Conservation (phyloP, 2,888 invertebrate species). For the Hofmannophila pseudospretella region DNA sequence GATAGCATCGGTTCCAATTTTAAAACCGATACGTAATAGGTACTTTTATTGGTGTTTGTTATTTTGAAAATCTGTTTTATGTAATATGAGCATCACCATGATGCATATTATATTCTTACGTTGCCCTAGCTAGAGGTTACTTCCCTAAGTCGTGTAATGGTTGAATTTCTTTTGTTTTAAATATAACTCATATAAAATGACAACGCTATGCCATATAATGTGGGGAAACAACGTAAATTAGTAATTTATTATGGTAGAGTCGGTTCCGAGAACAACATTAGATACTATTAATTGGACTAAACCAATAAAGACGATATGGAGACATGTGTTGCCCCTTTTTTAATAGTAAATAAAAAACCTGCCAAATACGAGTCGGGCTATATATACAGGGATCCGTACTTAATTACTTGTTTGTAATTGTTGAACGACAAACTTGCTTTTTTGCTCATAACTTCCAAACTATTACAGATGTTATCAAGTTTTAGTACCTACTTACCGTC, state of each 20-base stretch:
- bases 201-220: constrained; percentile 17
- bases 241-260: constrained; percentile 50
- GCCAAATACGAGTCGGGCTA: no score
- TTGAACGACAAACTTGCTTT: no score
- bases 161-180: background rate
- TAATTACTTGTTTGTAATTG: no score
- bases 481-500: no score
- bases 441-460: no score
- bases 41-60: constrained; percentile 3
- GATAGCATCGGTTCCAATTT: constrained; percentile 39
- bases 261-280: constrained; percentile 59
- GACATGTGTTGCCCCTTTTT: constrained; percentile 62
- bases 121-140: no score
- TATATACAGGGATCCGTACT: no score
- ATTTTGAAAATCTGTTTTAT: background rate
- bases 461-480: no score
- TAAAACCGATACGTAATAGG: constrained; percentile 4
- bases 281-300: constrained; percentile 69
- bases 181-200: constrained; percentile 1
- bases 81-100: no score
- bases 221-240: constrained; percentile 46
- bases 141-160: no score
- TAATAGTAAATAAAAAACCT: no score
- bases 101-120: no score
- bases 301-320: constrained; percentile 72